Evolutionary conservation across 2,113 vertebrate species (phyloP).

Genomic region (Cebidichthys violaceus): DNA sequence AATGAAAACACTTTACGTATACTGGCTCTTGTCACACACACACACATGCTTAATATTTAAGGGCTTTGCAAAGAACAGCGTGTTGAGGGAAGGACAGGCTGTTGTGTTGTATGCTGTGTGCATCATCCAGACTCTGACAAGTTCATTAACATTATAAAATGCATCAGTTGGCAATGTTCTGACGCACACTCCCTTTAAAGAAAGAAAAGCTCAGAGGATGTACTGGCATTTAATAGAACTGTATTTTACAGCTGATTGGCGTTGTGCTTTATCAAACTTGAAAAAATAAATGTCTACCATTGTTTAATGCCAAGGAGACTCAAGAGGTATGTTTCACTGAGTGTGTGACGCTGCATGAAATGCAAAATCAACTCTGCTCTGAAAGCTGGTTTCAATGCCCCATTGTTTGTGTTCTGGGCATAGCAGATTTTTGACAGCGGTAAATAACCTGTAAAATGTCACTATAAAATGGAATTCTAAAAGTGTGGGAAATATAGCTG

Average conservation of each 20-base stretch:
- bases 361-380: slow-evolving; percentile 12
- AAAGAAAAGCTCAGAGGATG: slow-evolving; percentile 62
- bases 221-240: slow-evolving; percentile 68
- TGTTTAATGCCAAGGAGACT: slow-evolving; percentile 54
- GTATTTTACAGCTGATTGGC: slow-evolving; percentile 71
- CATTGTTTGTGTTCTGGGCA: neutral
- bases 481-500: slow-evolving; percentile 9
- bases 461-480: neutral
- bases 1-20: slow-evolving; percentile 18
- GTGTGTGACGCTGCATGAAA: slow-evolving; percentile 36
- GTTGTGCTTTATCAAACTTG: slow-evolving; percentile 54
- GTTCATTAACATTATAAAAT: slow-evolving; percentile 70
- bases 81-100: neutral
- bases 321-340: slow-evolving; percentile 11
- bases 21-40: slow-evolving; percentile 2
- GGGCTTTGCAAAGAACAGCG: slow-evolving; percentile 5
- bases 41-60: slow-evolving; percentile 7
- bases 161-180: slow-evolving; percentile 62
- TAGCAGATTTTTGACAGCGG: slow-evolving; percentile 1
- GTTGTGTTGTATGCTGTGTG: neutral
- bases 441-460: slow-evolving; percentile 21
- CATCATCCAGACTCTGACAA: slow-evolving; percentile 38
- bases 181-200: slow-evolving; percentile 23
- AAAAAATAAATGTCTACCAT: slow-evolving; percentile 38
- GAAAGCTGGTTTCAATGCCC: slow-evolving; percentile 5